Percentiles rank a stretch among this genome's conserved stretches.
These are phyloP conservation scores for Strix uralensis DNA, from an alignment of 2,113 vertebrate species.

Conservation along the genomic window DNA sequence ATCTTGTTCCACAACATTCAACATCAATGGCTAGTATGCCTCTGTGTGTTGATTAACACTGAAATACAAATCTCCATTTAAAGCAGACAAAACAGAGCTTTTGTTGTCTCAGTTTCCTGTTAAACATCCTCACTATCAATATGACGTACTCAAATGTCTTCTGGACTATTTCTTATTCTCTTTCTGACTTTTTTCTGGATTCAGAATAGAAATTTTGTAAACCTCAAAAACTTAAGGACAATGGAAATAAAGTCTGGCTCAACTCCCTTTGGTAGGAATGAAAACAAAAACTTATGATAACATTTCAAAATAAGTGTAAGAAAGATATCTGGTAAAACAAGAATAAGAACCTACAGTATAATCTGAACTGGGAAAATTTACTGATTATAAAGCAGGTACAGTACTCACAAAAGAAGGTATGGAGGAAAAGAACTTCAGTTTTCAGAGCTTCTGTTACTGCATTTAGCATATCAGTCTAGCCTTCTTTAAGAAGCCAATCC, in stretches of 20 bases:
- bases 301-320: neutral
- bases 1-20: neutral
- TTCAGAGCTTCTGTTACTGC: neutral
- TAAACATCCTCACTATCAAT: neutral
- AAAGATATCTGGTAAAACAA: neutral
- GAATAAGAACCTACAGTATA: neutral
- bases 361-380: neutral
- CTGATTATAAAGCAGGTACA: neutral
- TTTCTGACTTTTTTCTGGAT: neutral
- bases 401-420: neutral
- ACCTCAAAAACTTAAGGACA: neutral
- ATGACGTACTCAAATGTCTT: neutral
- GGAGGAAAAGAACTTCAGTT: neutral
- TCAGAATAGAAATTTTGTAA: neutral
- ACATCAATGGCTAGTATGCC: neutral
- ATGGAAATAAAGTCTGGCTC: neutral
- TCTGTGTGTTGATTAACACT: neutral
- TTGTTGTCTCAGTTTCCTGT: neutral
- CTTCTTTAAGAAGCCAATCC: neutral
- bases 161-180: neutral
- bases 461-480: neutral
- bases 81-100: neutral
- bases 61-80: neutral
- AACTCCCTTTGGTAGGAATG: neutral
- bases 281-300: neutral